Conservation (phyloP, 92 coral and sea anemone genomes). For the Pocillopora meandrina region DNA sequence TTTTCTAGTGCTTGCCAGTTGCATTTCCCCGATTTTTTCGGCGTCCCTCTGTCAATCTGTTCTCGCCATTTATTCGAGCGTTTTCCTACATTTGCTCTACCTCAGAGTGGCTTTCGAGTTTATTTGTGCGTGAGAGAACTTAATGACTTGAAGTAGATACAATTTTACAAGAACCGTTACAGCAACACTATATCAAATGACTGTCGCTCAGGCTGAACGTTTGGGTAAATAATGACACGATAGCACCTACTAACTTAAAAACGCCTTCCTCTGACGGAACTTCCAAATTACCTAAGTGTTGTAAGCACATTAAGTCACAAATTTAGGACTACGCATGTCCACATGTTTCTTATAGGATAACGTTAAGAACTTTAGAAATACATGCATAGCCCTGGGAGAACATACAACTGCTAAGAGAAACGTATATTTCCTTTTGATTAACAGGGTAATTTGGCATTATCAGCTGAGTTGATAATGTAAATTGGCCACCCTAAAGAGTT, state of each 20-base stretch:
- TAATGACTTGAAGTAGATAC: not conserved
- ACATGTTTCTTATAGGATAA: not conserved
- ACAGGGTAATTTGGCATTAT: too few relatives aligned
- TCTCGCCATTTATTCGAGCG: not conserved
- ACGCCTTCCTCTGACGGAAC: not conserved
- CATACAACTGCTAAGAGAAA: not conserved
- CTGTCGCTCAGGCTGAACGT: not conserved
- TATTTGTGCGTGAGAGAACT: not conserved
- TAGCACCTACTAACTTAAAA: constrained; percentile 1
- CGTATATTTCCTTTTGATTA: not conserved
- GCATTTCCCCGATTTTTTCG: too few relatives aligned
- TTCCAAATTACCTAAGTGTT: not conserved
- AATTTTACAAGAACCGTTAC: not conserved
- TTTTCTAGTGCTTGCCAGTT: too few relatives aligned
- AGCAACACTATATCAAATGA: not conserved
- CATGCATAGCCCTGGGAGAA: constrained; percentile 1
- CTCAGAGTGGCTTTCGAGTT: not conserved
- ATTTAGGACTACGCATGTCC: not conserved
- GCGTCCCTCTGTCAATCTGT: too few relatives aligned
- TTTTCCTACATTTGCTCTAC: not conserved
- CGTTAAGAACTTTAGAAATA: not conserved
- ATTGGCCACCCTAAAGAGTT: too few relatives aligned
- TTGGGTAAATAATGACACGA: not conserved
- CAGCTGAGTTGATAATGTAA: too few relatives aligned
- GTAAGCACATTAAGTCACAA: not conserved